Percentiles rank a stretch among this genome's conserved stretches.
Conservation (phyloP, 2,797 vertebrate genomes). For the Sphenodon punctatus region DNA sequence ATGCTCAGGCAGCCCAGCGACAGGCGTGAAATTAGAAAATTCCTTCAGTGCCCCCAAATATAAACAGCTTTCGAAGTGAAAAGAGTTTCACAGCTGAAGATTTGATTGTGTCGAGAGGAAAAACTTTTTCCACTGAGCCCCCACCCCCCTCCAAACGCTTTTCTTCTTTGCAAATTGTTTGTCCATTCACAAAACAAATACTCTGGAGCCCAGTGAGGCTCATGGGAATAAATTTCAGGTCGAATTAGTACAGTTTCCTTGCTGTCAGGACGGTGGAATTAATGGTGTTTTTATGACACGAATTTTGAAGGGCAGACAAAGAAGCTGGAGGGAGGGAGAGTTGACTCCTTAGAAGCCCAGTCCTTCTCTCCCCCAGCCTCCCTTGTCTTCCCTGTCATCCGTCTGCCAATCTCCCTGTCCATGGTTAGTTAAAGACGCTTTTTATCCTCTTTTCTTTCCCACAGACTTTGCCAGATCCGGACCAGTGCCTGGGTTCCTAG, state of each 20-base stretch:
- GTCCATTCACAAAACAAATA: slow-evolving; percentile 85
- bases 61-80: slow-evolving; percentile 89
- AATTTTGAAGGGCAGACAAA: slow-evolving; percentile 89
- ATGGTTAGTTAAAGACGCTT: slow-evolving; percentile 91
- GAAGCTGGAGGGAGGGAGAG: slow-evolving; percentile 86
- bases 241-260: slow-evolving; percentile 87
- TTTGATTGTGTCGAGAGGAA: slow-evolving; percentile 85
- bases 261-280: slow-evolving; percentile 92
- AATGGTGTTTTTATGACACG: slow-evolving; percentile 92
- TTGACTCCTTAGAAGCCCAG: slow-evolving; percentile 90
- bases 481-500: slow-evolving; percentile 99
- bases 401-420: slow-evolving; percentile 99
- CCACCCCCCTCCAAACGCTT: slow-evolving; percentile 48
- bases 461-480: slow-evolving; percentile 99
- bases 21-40: slow-evolving; percentile 85
- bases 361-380: slow-evolving; percentile 85
- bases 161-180: slow-evolving; percentile 82
- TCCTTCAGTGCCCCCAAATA: slow-evolving; percentile 83
- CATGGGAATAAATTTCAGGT: slow-evolving; percentile 89
- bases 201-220: slow-evolving; percentile 80
- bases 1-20: slow-evolving; percentile 75
- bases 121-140: slow-evolving; percentile 76
- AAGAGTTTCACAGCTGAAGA: slow-evolving; percentile 89
- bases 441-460: slow-evolving; percentile 95
- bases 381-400: slow-evolving; percentile 96